These are phyloP conservation scores for Bicyclus anynana DNA, from an alignment of 1,140 invertebrate genomes.

Conservation along the genomic window DNA sequence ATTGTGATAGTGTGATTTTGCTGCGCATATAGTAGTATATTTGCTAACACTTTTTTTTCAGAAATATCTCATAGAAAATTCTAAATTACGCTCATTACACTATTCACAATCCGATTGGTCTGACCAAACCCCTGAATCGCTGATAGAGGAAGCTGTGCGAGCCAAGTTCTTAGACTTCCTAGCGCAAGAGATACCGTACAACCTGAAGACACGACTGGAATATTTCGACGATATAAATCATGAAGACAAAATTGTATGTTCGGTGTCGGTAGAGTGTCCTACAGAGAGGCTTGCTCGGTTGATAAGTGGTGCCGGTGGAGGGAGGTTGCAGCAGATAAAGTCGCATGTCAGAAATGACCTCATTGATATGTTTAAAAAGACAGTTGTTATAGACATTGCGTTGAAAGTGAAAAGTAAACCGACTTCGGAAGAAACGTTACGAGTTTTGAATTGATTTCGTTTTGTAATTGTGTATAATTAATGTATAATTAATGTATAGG, in stretches of 20 bases:
- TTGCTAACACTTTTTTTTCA: slow-evolving; percentile 52
- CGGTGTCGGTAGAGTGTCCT: slow-evolving; percentile 81
- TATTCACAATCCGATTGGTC: slow-evolving; percentile 83
- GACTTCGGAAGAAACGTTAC: slow-evolving; percentile 10
- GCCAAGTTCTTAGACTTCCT: slow-evolving; percentile 89
- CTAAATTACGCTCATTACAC: slow-evolving; percentile 81
- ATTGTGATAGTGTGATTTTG: no score
- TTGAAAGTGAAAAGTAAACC: slow-evolving; percentile 47
- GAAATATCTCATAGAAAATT: slow-evolving; percentile 83
- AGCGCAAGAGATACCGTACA: slow-evolving; percentile 90
- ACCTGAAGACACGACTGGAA: slow-evolving; percentile 81
- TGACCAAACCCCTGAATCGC: slow-evolving; percentile 82
- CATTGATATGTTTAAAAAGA: slow-evolving; percentile 56
- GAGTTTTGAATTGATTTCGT: not conserved
- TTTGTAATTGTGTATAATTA: no score
- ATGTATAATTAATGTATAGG: not conserved
- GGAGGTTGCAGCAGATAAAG: slow-evolving; percentile 82
- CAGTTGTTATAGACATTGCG: slow-evolving; percentile 48
- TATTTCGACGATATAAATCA: slow-evolving; percentile 80
- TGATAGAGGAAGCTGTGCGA: slow-evolving; percentile 85
- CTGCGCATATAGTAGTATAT: slow-evolving; percentile 4
- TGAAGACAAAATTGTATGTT: slow-evolving; percentile 79
- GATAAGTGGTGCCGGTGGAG: slow-evolving; percentile 82
- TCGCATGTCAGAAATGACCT: slow-evolving; percentile 72
- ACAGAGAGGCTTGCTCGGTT: slow-evolving; percentile 79